Evolutionary conservation across 2,888 invertebrate genomes (phyloP), one percentile per base, ranked within the genome.

Genomic region (Parochlus steinenii): DNA sequence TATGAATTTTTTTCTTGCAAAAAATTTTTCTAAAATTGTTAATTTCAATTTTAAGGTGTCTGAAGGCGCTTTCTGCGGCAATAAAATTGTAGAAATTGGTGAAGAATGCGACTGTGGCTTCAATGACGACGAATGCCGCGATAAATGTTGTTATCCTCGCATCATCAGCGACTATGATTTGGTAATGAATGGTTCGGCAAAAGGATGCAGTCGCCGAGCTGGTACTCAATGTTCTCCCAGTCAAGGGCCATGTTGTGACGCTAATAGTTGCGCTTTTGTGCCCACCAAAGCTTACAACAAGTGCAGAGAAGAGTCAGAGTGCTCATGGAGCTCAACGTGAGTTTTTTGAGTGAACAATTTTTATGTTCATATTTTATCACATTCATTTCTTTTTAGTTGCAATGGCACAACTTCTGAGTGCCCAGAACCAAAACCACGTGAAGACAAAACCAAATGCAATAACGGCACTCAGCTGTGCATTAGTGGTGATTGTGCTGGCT

Each of bases 21-120:
- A n/a, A n/a, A n/a, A n/a, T n/a, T n/a, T n/a, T n/a, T n/a, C n/a
- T n/a, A n/a, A n/a, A n/a, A n/a, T n/a, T n/a, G n/a, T n/a, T n/a
- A n/a, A n/a, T n/a, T n/a, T n/a, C n/a, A n/a, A n/a, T n/a, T n/a
- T n/a, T n/a, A n/a, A n/a, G n/a, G 30, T 30, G 25, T 63, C 81
- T 35, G 79, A 75, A 40, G 90, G 89, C 39, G 90, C 97, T 18
- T 98, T 97, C 72, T 99, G 98, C 60, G 98, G 98, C 37, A 99
- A 99, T 62, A 93, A 93, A 62, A 92, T 99, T 49, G 90, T 92
- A 1, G 98, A 99, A 56, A 82, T 78, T 17, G 92, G 87, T 31
- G 98, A 99, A 61, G 87, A 97, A 60, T 99, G 98, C 54, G 98
- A 99, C 57, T 92, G 90, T 51, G 90, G 90, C 16, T 97, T 90